These are phyloP conservation scores for Glossophaga mutica DNA, from an alignment of 2,797 vertebrate genomes.

Conservation along the genomic window DNA sequence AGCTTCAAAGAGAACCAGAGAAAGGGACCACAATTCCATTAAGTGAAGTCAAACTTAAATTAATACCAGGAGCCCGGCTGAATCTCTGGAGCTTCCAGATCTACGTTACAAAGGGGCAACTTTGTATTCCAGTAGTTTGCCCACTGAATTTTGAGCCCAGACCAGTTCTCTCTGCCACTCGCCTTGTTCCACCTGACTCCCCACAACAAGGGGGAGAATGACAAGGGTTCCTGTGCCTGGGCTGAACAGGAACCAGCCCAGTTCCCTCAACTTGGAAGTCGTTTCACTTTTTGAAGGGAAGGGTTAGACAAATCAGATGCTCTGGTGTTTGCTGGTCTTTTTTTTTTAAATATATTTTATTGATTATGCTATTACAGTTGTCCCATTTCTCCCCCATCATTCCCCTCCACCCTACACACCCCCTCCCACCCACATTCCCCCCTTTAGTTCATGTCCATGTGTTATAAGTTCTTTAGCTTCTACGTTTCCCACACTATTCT, in stretches of 20 bases:
- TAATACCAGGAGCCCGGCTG: background rate
- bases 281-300: background rate
- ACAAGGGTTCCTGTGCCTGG: no score
- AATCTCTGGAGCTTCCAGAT: background rate
- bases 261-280: background rate
- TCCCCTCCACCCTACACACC: no score
- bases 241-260: background rate
- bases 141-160: background rate
- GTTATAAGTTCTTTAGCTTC: no score
- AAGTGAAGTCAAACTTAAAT: background rate
- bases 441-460: no score
- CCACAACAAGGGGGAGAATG: background rate
- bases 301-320: background rate
- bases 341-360: no score
- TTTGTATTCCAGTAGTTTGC: background rate
- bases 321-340: background rate
- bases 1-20: background rate
- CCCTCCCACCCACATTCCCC: no score
- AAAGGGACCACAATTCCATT: background rate
- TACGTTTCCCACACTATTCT: no score
- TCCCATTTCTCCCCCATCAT: no score
- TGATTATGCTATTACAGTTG: no score
- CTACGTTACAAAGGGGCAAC: background rate
- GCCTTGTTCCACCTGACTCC: background rate
- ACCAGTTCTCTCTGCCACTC: background rate